Evolutionary conservation across 2,113 vertebrate species (phyloP).

Genomic region (Cyrtonyx montezumae): DNA sequence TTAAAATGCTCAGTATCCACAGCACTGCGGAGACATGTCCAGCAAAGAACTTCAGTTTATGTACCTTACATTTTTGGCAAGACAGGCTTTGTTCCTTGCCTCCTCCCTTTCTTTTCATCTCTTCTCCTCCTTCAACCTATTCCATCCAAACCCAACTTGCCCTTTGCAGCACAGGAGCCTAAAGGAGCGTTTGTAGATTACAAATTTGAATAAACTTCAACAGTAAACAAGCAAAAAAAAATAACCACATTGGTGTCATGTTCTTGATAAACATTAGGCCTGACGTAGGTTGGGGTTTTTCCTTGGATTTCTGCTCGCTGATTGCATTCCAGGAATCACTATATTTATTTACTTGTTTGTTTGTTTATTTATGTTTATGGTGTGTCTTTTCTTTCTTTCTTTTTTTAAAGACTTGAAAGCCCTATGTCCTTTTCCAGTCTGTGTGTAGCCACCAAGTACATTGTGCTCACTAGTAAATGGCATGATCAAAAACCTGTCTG

Average conservation of each 20-base stretch:
- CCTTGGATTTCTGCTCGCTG: constrained; percentile 56
- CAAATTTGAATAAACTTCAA: constrained; percentile 64
- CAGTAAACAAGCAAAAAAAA: constrained; percentile 68
- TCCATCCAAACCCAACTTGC: not conserved
- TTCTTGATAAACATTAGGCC: constrained; percentile 78
- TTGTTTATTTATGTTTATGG: not conserved
- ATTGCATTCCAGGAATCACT: constrained; percentile 49
- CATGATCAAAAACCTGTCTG: not conserved
- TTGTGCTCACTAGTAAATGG: constrained; percentile 15
- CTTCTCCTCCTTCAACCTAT: not conserved
- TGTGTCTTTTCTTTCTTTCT: not conserved
- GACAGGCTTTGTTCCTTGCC: constrained; percentile 1
- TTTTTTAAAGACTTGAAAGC: constrained; percentile 27
- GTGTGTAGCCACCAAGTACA: not conserved
- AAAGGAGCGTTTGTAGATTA: constrained; percentile 57
- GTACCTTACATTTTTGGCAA: not conserved
- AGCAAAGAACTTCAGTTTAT: not conserved
- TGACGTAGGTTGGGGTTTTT: constrained; percentile 75
- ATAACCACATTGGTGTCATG: constrained; percentile 57
- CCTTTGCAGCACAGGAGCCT: not conserved
- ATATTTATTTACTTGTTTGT: not conserved
- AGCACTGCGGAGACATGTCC: not conserved
- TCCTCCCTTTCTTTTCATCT: constrained; percentile 18
- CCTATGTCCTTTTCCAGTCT: not conserved
- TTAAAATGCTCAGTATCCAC: not conserved